phyloP scores from a whole-genome alignment of 2,888 invertebrate species.

The Tillus elongatus region DNA sequence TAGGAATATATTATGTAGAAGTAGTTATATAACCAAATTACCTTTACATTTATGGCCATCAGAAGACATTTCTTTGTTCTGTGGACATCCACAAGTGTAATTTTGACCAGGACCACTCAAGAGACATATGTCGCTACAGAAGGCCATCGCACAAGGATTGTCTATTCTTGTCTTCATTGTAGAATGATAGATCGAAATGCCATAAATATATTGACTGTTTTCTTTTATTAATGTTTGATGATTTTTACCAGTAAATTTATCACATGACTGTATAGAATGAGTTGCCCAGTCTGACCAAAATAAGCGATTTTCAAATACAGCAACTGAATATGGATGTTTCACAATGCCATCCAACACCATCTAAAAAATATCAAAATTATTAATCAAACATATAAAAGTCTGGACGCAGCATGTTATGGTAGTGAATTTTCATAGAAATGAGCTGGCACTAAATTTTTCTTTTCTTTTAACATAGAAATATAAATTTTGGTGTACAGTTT shows the following conservation, averaged over 20 bases:
- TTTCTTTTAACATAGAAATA: too few relatives aligned
- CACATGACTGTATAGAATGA: slow-evolving; percentile 61
- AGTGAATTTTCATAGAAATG: too few relatives aligned
- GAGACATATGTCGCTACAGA: slow-evolving; percentile 72
- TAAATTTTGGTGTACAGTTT: too few relatives aligned
- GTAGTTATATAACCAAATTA: slow-evolving; percentile 27
- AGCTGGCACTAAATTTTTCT: too few relatives aligned
- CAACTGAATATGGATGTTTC: slow-evolving; percentile 66
- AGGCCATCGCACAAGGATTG: slow-evolving; percentile 55
- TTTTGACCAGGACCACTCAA: slow-evolving; percentile 50
- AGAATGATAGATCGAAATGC: slow-evolving; percentile 68
- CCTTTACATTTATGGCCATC: slow-evolving; percentile 52
- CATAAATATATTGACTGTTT: slow-evolving; percentile 46
- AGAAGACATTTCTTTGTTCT: slow-evolving; percentile 51
- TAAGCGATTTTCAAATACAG: slow-evolving; percentile 72
- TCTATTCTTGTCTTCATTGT: slow-evolving; percentile 45
- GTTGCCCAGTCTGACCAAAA: slow-evolving; percentile 85
- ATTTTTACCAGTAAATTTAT: slow-evolving; percentile 67
- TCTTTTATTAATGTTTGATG: slow-evolving; percentile 48
- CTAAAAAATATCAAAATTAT: too few relatives aligned
- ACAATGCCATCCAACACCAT: slow-evolving; percentile 46
- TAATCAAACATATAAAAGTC: too few relatives aligned
- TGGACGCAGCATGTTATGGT: too few relatives aligned
- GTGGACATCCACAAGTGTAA: slow-evolving; percentile 67
- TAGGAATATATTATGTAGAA: too few relatives aligned